A percentile compares a stretch with the other conserved stretches of the same genome.
Evolutionary conservation across 1,140 invertebrate species (phyloP).

Genomic region (Rhagoletis zephyria): DNA sequence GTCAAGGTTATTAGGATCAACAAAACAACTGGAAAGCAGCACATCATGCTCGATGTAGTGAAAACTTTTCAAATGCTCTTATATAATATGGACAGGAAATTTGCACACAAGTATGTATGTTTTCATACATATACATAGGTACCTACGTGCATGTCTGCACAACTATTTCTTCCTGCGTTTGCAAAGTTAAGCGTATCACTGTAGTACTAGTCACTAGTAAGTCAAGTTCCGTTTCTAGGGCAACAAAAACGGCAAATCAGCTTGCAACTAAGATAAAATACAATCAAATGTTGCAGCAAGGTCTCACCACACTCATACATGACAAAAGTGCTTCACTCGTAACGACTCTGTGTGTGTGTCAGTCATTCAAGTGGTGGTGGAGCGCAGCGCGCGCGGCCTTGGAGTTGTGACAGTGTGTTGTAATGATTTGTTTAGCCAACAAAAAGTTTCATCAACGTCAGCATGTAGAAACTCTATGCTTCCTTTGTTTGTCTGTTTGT

Average conservation of each 20-base stretch:
- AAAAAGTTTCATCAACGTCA: conserved; percentile 45
- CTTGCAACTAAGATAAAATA: conserved; percentile 5
- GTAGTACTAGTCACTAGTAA: neutral
- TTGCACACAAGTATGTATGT: neutral
- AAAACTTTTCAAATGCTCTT: neutral
- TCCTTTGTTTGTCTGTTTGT: neutral
- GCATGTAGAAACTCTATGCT: conserved; percentile 4
- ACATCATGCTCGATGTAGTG: neutral
- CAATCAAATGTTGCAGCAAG: conserved; percentile 24
- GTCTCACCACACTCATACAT: neutral
- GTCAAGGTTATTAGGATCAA: conserved; percentile 44
- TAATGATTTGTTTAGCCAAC: conserved; percentile 27
- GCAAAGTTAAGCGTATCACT: neutral
- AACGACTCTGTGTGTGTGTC: neutral
- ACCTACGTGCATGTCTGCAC: neutral
- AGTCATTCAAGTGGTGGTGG: neutral
- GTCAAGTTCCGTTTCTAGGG: neutral
- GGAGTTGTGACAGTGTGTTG: conserved; percentile 14
- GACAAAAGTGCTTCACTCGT: neutral
- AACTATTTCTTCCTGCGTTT: neutral
- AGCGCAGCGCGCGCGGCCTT: neutral
- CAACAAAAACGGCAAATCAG: neutral
- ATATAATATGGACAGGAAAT: neutral
- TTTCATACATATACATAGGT: neutral
- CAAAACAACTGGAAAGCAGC: neutral